phyloP scores from a whole-genome alignment of 2,797 vertebrate species.

The Nyctalus aviator region DNA sequence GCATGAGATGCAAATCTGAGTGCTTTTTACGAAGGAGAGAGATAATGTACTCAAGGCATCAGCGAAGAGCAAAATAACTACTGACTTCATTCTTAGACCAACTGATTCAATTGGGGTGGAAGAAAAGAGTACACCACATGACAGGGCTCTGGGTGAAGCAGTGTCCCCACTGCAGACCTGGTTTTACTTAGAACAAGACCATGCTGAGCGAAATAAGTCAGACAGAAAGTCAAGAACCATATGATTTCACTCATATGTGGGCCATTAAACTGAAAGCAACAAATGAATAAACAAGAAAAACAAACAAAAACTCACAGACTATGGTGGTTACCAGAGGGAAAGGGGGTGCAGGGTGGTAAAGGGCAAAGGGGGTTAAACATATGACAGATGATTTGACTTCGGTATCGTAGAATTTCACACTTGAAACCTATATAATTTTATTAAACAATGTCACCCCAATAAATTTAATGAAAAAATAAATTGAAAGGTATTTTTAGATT shows the following conservation, averaged over 20 bases:
- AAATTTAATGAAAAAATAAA: not conserved
- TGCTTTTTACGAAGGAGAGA: not conserved
- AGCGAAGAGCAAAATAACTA: not conserved
- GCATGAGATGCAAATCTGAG: not conserved
- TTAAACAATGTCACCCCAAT: not conserved
- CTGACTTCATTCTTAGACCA: not conserved
- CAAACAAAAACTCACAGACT: not conserved
- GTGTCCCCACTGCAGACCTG: not conserved
- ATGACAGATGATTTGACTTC: not conserved
- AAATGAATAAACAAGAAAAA: not conserved
- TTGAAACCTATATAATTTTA: not conserved
- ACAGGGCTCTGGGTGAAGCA: not conserved
- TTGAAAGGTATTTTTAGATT: not conserved
- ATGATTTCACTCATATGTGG: not conserved
- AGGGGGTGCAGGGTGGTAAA: not conserved
- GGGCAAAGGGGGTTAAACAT: not conserved
- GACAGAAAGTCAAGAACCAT: not conserved
- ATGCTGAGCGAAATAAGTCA: not conserved
- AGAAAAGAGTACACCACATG: not conserved
- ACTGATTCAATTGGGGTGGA: not conserved
- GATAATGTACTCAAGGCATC: not conserved
- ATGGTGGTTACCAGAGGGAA: not conserved
- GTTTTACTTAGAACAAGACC: not conserved
- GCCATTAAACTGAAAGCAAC: not conserved
- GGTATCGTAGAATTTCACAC: not conserved